Conservation (phyloP, 2,113 vertebrate species). For the Tonatia bakeri region DNA sequence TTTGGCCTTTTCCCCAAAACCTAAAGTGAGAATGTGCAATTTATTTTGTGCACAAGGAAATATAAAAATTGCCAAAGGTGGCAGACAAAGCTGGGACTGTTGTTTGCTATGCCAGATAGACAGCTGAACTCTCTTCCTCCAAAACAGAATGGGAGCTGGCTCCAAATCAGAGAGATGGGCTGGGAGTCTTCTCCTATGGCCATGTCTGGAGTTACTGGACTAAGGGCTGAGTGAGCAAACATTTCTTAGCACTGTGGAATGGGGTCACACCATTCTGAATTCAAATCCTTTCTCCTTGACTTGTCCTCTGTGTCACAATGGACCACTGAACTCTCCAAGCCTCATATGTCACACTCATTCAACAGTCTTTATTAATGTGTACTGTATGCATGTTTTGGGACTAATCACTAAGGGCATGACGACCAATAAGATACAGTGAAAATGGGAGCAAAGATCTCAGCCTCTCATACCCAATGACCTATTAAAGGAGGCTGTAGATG, state of each 20-base stretch:
- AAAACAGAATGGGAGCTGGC: background rate
- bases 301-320: background rate
- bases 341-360: background rate
- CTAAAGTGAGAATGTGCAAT: conserved; percentile 12
- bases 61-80: background rate
- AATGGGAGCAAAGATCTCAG: background rate
- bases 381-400: background rate
- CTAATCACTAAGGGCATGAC: background rate
- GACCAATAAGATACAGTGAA: background rate
- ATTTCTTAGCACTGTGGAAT: background rate
- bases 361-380: background rate
- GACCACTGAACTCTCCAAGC: background rate
- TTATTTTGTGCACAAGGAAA: conserved; percentile 51
- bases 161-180: background rate
- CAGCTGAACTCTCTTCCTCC: background rate
- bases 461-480: background rate
- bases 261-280: background rate
- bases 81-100: background rate
- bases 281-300: background rate
- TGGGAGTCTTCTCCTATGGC: background rate
- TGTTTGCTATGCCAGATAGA: background rate
- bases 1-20: background rate
- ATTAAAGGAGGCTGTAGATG: background rate
- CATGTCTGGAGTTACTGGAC: background rate
- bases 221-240: background rate